Base-by-base conservation (phyloP, 2,888 invertebrate species). In the Plagiodera versicolora region DNA sequence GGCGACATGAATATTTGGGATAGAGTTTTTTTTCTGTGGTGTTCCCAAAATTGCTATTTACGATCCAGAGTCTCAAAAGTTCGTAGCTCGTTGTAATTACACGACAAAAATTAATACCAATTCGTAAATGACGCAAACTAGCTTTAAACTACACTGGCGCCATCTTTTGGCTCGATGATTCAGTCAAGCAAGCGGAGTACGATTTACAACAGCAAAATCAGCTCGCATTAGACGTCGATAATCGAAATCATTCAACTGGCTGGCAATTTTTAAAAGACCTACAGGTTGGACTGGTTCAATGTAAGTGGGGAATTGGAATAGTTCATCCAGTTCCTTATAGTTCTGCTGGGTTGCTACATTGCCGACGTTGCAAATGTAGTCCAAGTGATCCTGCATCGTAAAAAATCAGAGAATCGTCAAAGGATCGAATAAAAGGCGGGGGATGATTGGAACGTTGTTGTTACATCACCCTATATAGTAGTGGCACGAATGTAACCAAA, bases 281-380 rank as follows among this genome's bases (percentile, higher is more conserved):
- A 58, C 58, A 55, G 39, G 48, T 48, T 44, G n/a, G 18, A 39
- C 18, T 30, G 55, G 50, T 14, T 59, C 58, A 28, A 59, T 60
- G 14, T 59, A 61, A 28, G 57, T 61, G 11, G 67, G 59, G 56
- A 59, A 61, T 56, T 56, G 48, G 45, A 60, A 46, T 64, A 60
- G 58, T 49, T 63, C n/a, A n/a, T n/a, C 64, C 44, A 60, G 64
- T 17, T 66, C 63, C 60, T 58, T 48, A 59, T 58, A 49, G 67
- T 69, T 72, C 62, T 70, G 69, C 68, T 67, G 69, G 63, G 65
- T 67, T 49, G 67, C 69, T 19, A 67, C 67, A 64, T 71, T 71
- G 59, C 75, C 75, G 63, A 76, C 70, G 70, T 71, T 72, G 75
- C 75, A 76, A 70, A 76, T 74, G 70, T 68, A 75, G 68, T 75